Conservation (phyloP, 1,140 invertebrate genomes). For the Camponotus vicinus region DNA sequence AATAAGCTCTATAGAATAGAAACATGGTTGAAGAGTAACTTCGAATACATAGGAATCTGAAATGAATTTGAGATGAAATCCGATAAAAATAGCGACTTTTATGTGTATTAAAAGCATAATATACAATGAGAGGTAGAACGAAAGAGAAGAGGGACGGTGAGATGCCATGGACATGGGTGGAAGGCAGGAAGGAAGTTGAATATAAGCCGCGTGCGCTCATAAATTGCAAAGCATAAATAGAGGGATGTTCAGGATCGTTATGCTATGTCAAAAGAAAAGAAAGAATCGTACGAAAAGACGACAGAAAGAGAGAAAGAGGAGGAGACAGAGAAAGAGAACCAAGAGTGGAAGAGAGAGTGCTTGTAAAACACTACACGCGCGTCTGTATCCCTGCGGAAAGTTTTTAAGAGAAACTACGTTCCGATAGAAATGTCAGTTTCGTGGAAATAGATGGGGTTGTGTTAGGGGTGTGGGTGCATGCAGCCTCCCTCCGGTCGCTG, state of each 20-base stretch:
- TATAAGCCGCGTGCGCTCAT: constrained; percentile 60
- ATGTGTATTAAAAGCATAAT: constrained; percentile 36
- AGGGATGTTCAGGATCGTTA: constrained; percentile 68
- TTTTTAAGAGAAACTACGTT: constrained; percentile 73
- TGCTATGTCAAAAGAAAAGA: constrained; percentile 28
- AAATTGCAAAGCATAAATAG: constrained; percentile 71
- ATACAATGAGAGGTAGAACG: background rate
- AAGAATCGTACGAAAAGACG: background rate
- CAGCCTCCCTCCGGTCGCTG: constrained; percentile 43
- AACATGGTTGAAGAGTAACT: constrained; percentile 25
- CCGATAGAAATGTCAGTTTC: constrained; percentile 75
- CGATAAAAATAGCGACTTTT: constrained; percentile 58
- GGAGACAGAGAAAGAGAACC: constrained; percentile 1
- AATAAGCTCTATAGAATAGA: constrained; percentile 59
- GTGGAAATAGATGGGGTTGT: constrained; percentile 69
- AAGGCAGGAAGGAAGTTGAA: constrained; percentile 33
- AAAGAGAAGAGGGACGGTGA: constrained; percentile 29
- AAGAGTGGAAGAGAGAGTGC: constrained; percentile 35
- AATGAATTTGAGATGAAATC: constrained; percentile 45
- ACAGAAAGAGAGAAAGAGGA: background rate
- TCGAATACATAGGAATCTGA: constrained; percentile 39
- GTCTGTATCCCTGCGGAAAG: constrained; percentile 59
- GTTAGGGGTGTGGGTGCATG: constrained; percentile 22
- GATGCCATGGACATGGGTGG: background rate
- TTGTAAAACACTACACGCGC: constrained; percentile 56